Evolutionary conservation across 2,888 invertebrate genomes (phyloP), one percentile per base, ranked within the genome.

Genomic region (Agyllia agylla): DNA sequence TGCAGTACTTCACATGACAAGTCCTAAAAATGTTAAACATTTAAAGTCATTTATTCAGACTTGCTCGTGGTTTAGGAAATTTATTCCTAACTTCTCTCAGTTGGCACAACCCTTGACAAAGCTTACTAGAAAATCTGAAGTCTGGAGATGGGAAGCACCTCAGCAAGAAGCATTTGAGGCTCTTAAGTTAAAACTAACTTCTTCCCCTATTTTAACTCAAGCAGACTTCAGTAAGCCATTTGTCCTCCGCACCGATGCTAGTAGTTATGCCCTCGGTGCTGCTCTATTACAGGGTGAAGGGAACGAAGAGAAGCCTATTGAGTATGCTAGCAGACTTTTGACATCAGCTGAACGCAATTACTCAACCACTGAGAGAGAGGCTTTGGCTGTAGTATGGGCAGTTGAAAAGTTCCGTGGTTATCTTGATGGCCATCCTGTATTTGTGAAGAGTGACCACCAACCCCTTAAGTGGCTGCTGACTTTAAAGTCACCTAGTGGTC

Each of bases 361-460:
- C 85, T 93, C 95, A 0, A 96, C 96, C 0, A 96, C 96, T 0
- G 97, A 97, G 87, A 93, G 96, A 17, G 97, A 97, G 57, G 95
- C 95, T 0, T 86, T 94, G 0, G 93, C 94, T 1, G 93, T 93
- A 0, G 92, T 94, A 0, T 95, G 94, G 94, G 94, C 94, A 8
- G 89, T 94, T 0, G 87, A 82, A 15, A 96, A 96, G 87, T 97
- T 96, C 87, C 87, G 96, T 30, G 95, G 95, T 0, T 97, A 96
- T 87, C 90, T 97, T 0, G 96, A 96, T 83, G 95, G 96, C 27
- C 31, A 94, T 6, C 80, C 92, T 0, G 96, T 97, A 27, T 92
- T 92, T 2, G 91, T 97, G 0, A 92, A 95, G 27, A 96, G 96
- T 0, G 97, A 97, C 87, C 97, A 97, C 86, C 96, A 96, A 86